Percentiles rank a stretch among this genome's conserved stretches.
Conservation (phyloP, 1,140 invertebrate genomes). For the Ctenoplectra terminalis region DNA sequence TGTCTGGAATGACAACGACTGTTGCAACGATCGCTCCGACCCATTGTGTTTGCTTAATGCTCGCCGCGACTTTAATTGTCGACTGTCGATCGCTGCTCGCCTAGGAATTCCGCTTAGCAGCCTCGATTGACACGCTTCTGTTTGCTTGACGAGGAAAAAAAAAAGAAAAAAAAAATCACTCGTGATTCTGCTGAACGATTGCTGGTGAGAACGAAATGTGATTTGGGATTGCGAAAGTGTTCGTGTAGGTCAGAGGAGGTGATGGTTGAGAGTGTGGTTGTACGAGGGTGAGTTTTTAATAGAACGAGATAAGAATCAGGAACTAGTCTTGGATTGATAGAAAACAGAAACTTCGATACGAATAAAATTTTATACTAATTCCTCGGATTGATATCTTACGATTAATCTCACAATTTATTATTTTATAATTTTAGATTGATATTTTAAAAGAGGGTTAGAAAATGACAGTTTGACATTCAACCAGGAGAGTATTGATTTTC, state of each 20-base stretch:
- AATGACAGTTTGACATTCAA: neutral
- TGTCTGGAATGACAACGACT: slow-evolving; percentile 61
- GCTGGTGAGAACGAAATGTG: too few species aligned
- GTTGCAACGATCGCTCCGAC: slow-evolving; percentile 46
- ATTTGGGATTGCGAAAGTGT: too few species aligned
- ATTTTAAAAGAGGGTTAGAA: neutral
- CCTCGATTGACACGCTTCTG: slow-evolving; percentile 27
- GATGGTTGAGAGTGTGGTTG: neutral
- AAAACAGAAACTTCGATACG: too few species aligned
- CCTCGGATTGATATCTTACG: neutral
- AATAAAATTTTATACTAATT: too few species aligned
- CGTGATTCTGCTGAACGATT: neutral
- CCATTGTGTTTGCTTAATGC: slow-evolving; percentile 60
- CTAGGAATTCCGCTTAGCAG: slow-evolving; percentile 26
- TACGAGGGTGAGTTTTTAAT: neutral
- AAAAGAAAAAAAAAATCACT: neutral
- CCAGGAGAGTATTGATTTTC: neutral
- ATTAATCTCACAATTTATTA: too few species aligned
- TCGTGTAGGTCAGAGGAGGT: neutral
- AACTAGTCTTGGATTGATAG: too few species aligned
- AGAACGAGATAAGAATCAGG: neutral
- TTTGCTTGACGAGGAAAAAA: neutral
- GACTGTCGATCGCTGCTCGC: slow-evolving; percentile 27
- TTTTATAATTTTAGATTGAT: too few species aligned
- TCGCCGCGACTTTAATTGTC: slow-evolving; percentile 55